Evolutionary conservation across 2,113 vertebrate species (phyloP).

Genomic region (Nicator chloris): DNA sequence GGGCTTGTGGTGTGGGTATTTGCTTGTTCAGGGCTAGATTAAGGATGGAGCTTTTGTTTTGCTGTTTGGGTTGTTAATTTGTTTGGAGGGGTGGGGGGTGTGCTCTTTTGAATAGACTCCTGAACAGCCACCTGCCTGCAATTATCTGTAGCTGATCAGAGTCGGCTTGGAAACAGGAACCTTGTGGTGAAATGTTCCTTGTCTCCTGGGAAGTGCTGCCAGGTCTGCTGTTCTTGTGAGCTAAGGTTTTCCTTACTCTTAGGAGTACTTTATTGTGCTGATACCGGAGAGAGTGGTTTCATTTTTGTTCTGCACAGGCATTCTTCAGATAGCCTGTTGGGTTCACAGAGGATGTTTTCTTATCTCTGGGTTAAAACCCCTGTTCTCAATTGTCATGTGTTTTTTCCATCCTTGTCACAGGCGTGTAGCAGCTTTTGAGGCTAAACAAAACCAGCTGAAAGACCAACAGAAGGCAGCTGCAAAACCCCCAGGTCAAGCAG

Average conservation of each 20-base stretch:
- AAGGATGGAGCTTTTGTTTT: neutral
- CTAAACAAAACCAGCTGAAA: slow-evolving; percentile 76
- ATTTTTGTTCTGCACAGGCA: neutral
- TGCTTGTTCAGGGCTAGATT: neutral
- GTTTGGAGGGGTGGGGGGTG: neutral
- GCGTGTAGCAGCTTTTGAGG: slow-evolving; percentile 87
- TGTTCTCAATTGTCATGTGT: neutral
- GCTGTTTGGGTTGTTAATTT: neutral
- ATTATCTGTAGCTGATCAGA: neutral
- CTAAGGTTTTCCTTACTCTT: neutral
- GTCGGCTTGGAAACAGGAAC: neutral
- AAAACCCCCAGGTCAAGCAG: slow-evolving; percentile 4
- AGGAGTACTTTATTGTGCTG: neutral
- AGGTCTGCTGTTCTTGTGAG: neutral
- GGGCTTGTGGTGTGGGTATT: neutral
- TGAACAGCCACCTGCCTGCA: neutral
- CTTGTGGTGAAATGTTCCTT: neutral
- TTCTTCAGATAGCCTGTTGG: neutral
- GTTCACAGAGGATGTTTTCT: neutral
- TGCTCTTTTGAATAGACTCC: neutral
- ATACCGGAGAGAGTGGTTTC: neutral
- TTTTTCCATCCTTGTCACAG: slow-evolving; percentile 68
- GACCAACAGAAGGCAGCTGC: slow-evolving; percentile 45
- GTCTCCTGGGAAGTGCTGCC: neutral
- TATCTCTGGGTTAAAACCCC: neutral